Base-by-base conservation (phyloP, 2,113 vertebrate genomes). In the Cisticola juncidis region DNA sequence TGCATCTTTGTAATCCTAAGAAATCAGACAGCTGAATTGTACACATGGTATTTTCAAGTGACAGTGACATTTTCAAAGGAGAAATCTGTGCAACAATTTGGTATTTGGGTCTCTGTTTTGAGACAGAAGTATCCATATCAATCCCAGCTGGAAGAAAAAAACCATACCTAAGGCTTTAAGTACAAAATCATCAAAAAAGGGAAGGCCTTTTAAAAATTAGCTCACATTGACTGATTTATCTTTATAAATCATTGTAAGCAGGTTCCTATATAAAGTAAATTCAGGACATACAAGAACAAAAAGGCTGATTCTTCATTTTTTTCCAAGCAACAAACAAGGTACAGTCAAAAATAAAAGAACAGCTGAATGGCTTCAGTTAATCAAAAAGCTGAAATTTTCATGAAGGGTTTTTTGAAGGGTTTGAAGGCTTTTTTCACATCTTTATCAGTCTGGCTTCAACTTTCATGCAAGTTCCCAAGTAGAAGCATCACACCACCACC, bases 1-100 rank as follows among this genome's bases (percentile, higher is more conserved):
- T 68, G 76, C 4, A 11, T 86, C 85, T 91, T 92, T 91, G 71
- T 86, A 93, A 86, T 53, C 42, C 71, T 81, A 45, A 94, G 78
- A 94, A 95, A 86, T 74, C 68, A 81, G 93, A 85, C 93, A 94
- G 82, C 83, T 93, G 83, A 57, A 54, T 45, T 61, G 88, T 86
- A 70, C 94, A 92, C 94, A 94, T 54, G 54, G 81, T 81, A 87
- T 92, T 83, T 92, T 36, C 90, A 87, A 95, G 73, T 94, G 87
- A 94, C 83, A 91, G 70, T 64, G 89, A 65, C 86, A 76, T 92
- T 94, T 94, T 80, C 74, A 81, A 91, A 88, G 44, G 35, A 90
- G 58, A 92, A 94, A 93, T 90, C 74, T 88, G 79, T 80, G 91
- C 90, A 62, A 66, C 58, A 90, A 54, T 93, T 94, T 96, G 81